Evolutionary conservation across 2,888 invertebrate genomes (phyloP).

Genomic region (Dusona sp.): DNA sequence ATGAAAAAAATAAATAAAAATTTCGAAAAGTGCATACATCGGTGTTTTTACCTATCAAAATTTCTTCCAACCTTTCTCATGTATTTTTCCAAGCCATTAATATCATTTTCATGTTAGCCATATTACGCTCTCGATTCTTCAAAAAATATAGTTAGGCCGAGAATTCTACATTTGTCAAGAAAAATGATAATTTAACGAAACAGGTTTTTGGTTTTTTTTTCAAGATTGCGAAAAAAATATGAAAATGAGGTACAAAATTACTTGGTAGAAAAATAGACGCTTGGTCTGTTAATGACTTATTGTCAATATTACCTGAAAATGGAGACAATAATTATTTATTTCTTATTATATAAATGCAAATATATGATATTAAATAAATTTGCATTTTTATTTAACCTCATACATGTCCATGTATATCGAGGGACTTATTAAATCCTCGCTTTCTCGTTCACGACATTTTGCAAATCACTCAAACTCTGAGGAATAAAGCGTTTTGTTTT

Average conservation of each 20-base stretch:
- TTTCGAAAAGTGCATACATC: no score
- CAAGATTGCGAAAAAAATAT: background rate
- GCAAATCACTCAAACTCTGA: conserved; percentile 61
- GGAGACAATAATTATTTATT: conserved; percentile 20
- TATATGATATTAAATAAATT: conserved; percentile 24
- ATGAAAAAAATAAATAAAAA: no score
- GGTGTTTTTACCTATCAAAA: no score
- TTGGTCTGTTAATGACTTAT: background rate
- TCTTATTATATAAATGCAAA: conserved; percentile 31
- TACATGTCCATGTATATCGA: conserved; percentile 8
- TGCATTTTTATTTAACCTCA: conserved; percentile 19
- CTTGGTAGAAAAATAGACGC: background rate
- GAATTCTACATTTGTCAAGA: background rate
- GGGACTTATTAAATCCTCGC: conserved; percentile 4
- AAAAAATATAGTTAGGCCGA: background rate
- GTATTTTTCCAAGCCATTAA: no score
- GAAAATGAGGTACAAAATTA: background rate
- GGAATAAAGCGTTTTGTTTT: conserved; percentile 64
- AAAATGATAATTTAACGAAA: no score
- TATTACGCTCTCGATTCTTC: no score
- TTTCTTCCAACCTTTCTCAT: no score
- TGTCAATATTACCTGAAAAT: background rate
- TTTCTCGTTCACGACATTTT: conserved; percentile 52
- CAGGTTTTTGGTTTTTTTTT: no score
- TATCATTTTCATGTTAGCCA: no score